Base-by-base conservation (phyloP, 2,113 vertebrate species). In the Nesogale talazaci region DNA sequence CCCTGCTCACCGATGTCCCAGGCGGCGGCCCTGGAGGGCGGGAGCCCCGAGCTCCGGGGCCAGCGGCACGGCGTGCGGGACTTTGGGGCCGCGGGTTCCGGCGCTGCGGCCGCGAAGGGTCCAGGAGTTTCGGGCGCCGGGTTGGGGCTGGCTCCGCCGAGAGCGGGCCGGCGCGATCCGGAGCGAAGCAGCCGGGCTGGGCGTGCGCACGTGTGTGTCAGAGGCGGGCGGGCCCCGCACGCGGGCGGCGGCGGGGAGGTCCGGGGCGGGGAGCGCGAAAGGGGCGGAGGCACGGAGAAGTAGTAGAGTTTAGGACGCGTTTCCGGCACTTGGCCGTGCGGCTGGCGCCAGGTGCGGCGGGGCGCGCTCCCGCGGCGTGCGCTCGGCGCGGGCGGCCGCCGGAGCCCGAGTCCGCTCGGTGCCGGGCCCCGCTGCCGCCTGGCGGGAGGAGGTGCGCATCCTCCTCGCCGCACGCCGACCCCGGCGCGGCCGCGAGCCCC, bases 301-400 rank as follows among this genome's bases (percentile, higher is more conserved):
- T 94, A 82, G 94, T 63, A 91, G 96, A 96, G 97, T 96, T 98
- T 96, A 87, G 76, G 84, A 46, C 93, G 95, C 97, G 95, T 94
- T 93, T 90, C 96, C 88, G n/a, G 84, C 97, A 94, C 98, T 96
- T 96, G 88, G 92, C 93, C 23, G 34, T 40, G 82, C 91, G 92
- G 81, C 89, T 84, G 94, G 94, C 85, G 93, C 86, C 98, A 97
- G 97, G 97, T 97, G 97, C 96, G 92, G 97, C 96, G 92, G 95
- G 86, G 97, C 95, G 95, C 91, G 93, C 61, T 94, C 94, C 93
- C 42, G 91, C 74, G 83, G 95, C 93, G 80, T 94, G 89, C 90
- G 93, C 91, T 94, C 96, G 52, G 65, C 91, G 63, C 72, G 65
- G 46, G 78, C 88, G 31, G 93, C 88, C 42, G 92, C 95, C 7